These are phyloP conservation scores for Phengaris alcon DNA, from an alignment of 2,888 invertebrate species.

Conservation along the genomic window DNA sequence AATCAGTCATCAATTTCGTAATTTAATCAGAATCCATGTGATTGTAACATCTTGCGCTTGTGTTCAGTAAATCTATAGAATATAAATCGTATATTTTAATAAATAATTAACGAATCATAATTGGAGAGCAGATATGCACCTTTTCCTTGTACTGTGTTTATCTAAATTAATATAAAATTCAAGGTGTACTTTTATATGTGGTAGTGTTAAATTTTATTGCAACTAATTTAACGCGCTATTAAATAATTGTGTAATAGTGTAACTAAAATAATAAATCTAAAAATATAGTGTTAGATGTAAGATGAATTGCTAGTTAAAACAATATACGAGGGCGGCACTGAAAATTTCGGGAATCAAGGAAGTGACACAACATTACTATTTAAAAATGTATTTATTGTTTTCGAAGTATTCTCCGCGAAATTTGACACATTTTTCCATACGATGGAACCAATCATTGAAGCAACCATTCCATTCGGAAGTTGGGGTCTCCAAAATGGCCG, in stretches of 20 bases:
- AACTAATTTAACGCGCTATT: slow-evolving; percentile 14
- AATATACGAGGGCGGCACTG: no score
- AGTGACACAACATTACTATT: no score
- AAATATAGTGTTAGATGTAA: slow-evolving; percentile 4
- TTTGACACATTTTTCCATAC: no score
- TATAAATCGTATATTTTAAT: neutral
- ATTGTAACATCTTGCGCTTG: neutral
- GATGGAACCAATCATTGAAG: no score
- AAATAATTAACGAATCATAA: neutral
- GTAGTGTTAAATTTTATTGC: slow-evolving; percentile 8
- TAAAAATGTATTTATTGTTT: no score
- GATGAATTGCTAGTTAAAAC: neutral
- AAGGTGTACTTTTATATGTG: slow-evolving; percentile 3
- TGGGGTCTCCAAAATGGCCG: no score
- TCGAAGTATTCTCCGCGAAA: no score
- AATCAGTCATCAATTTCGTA: neutral
- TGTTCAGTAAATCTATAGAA: neutral
- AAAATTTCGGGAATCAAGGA: no score
- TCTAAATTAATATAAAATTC: neutral
- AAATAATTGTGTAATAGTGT: slow-evolving; percentile 1
- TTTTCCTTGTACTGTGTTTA: slow-evolving; percentile 5
- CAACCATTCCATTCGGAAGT: no score
- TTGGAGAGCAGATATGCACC: neutral
- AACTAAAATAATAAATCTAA: neutral
- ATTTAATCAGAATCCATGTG: neutral